Evolutionary conservation across 1,140 invertebrate genomes (phyloP), one percentile per base, ranked within the genome.

Genomic region (Drosophila yakuba): DNA sequence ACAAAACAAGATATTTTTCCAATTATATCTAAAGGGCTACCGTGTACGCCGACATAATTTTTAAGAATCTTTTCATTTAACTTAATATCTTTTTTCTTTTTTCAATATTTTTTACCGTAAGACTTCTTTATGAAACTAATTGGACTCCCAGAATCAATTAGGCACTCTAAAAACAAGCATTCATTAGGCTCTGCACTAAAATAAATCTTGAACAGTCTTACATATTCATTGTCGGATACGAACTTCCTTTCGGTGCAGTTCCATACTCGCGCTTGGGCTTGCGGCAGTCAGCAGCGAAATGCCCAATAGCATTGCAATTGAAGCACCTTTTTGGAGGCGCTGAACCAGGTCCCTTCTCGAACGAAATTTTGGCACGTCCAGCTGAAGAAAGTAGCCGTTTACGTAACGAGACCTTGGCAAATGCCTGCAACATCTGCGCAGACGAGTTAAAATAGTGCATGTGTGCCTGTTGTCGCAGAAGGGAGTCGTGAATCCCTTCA

Each of bases 401-500:
- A 38, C 36, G 36, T 4, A 38, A 4, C 8, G 8, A 10, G 12
- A 38, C 10, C 36, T 38, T 12, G 3, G 36, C 36, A 12, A 38
- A 38, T 38, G 10, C 4, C 36, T 11, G 36, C 10, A 38, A 38
- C 12, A 38, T 10, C 12, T 38, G 12, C 36, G 36, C 12, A 38
- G 36, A 38, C 11, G 36, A 11, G 11, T 38, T 38, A 38, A 38
- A 38, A 38, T 11, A 12, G 6, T 36, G 6, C 6, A 36, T 36
- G n/a, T 61, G 59, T 32, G 41, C 39, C n/a, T 58, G 43, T 47
- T 35, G 41, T 11, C 56, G 43, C 7, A 58, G 14, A 35, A 23
- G 15, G 2, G 14, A 4, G n/a, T 52, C 47, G 7, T 23, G 47
- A 10, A 61, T 61, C 10, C 23, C 50, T 8, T 61, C 47, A 2